phyloP scores from a whole-genome alignment of 2,888 invertebrate species.

The Eugnorisma glareosa region DNA sequence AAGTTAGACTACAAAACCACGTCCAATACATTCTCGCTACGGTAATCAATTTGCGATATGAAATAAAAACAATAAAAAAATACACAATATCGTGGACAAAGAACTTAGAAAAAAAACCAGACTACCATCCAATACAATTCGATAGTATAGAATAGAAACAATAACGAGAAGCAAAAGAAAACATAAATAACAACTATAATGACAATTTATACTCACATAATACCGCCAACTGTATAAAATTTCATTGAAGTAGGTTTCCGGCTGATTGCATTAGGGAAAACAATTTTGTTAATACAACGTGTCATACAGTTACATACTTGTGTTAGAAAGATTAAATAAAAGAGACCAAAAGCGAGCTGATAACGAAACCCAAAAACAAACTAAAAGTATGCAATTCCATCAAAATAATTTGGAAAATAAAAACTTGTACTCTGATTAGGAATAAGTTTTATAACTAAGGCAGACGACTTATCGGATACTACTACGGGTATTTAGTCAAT shows the following conservation, averaged over 20 bases:
- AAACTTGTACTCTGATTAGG: not conserved
- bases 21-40: no score
- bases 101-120: conserved; percentile 33
- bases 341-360: conserved; percentile 3
- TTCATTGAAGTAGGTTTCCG: conserved; percentile 88
- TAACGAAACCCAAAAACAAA: conserved; percentile 1
- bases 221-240: conserved; percentile 87
- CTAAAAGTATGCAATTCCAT: not conserved
- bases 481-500: not conserved
- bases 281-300: conserved; percentile 67
- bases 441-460: not conserved
- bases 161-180: conserved; percentile 62
- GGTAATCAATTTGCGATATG: not conserved
- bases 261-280: conserved; percentile 84
- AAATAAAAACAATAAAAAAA: conserved; percentile 27
- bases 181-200: conserved; percentile 55
- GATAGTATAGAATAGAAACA: conserved; percentile 56
- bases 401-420: not conserved
- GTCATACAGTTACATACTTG: conserved; percentile 29
- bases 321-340: not conserved
- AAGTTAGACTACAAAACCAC: not conserved
- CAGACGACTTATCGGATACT: no score
- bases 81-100: conserved; percentile 19
- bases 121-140: conserved; percentile 78
- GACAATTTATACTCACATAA: conserved; percentile 83